These are phyloP conservation scores for Whitmania pigra DNA, from an alignment of 1,140 invertebrate species.

Conservation along the genomic window DNA sequence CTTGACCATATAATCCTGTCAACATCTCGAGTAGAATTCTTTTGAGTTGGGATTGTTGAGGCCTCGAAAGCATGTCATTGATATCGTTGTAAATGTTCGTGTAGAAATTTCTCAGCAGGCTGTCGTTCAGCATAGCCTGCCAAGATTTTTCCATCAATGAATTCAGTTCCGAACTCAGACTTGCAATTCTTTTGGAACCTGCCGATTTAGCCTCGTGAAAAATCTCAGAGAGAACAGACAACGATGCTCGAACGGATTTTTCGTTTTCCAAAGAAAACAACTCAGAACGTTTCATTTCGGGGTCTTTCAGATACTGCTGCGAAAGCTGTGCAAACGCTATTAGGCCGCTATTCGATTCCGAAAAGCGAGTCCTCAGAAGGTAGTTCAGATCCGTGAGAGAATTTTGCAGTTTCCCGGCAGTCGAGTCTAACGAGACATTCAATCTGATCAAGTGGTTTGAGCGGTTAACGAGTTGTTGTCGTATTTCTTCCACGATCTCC, in stretches of 20 bases:
- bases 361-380: neutral
- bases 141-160: neutral
- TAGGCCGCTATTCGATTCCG: constrained; percentile 6
- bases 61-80: constrained; percentile 20
- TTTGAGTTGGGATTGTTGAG: neutral
- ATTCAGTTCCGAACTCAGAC: neutral
- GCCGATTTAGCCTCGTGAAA: neutral
- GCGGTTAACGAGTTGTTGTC: constrained; percentile 8
- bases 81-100: constrained; percentile 20
- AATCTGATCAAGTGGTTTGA: constrained; percentile 10
- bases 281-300: constrained; percentile 3
- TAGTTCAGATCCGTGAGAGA: neutral
- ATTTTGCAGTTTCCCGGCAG: neutral
- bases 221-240: neutral
- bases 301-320: constrained; percentile 9
- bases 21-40: constrained; percentile 13
- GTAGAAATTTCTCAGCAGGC: constrained; percentile 21
- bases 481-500: constrained; percentile 11
- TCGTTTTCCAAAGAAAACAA: neutral
- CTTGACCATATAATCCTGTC: constrained; percentile 15
- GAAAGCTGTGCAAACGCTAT: constrained; percentile 6
- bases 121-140: constrained; percentile 14
- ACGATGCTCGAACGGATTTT: neutral
- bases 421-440: constrained; percentile 15
- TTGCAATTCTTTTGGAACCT: neutral